Evolutionary conservation across 2,888 invertebrate genomes (phyloP).

Genomic region (Leptopilina syphax): DNA sequence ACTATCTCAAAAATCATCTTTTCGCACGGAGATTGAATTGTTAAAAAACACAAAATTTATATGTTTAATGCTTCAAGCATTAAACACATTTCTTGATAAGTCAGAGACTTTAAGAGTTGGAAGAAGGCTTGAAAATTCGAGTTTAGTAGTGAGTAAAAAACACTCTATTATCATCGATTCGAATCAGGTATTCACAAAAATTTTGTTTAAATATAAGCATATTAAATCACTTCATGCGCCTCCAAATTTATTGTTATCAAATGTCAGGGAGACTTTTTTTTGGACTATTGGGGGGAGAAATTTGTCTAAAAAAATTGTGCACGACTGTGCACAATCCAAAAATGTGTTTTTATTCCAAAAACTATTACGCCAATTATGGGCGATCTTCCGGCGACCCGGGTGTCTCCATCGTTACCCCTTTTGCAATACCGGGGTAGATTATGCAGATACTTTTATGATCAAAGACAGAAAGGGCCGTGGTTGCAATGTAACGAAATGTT

Average conservation of each 20-base stretch:
- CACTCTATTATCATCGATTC: conserved; percentile 41
- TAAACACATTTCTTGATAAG: conserved; percentile 47
- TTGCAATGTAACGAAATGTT: conserved; percentile 40
- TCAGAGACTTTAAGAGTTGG: conserved; percentile 48
- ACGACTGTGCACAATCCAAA: conserved; percentile 43
- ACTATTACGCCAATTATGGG: conserved; percentile 37
- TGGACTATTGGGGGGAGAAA: conserved; percentile 43
- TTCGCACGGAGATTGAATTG: background rate
- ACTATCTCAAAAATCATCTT: background rate
- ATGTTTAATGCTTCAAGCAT: no score
- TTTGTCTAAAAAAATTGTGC: conserved; percentile 38
- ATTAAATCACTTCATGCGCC: conserved; percentile 42
- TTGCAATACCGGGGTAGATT: conserved; percentile 43
- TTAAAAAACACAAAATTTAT: no score
- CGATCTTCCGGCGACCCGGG: conserved; percentile 37
- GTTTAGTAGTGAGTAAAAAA: conserved; percentile 34
- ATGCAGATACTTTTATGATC: conserved; percentile 40
- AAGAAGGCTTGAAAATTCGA: conserved; percentile 47
- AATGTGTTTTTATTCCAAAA: conserved; percentile 39
- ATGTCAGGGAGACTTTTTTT: conserved; percentile 28
- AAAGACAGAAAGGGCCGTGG: conserved; percentile 39
- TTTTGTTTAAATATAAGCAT: conserved; percentile 43
- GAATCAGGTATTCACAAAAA: conserved; percentile 39
- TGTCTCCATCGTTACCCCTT: conserved; percentile 44
- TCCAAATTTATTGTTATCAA: conserved; percentile 32